phyloP scores from a whole-genome alignment of 1,140 invertebrate genomes.

The Lepidurus couesii region DNA sequence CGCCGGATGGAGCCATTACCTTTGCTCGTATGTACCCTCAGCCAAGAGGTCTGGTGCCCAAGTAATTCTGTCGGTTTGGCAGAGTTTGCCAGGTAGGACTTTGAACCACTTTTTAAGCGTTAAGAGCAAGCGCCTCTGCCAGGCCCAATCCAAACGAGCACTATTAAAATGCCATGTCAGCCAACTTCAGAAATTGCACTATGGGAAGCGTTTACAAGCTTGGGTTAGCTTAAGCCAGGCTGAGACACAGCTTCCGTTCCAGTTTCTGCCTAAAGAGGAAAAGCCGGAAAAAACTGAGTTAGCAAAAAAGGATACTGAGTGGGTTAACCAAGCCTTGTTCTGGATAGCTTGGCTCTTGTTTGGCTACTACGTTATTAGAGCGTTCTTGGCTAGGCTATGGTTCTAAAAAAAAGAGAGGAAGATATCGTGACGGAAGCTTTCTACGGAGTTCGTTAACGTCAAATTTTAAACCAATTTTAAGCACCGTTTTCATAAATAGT shows the following conservation, averaged over 20 bases:
- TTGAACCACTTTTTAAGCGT: background rate
- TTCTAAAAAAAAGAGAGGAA: background rate
- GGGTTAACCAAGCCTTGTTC: background rate
- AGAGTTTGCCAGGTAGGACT: background rate
- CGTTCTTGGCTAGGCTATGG: background rate
- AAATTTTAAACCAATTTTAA: background rate
- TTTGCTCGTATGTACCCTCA: constrained; percentile 49
- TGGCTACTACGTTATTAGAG: background rate
- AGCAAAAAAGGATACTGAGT: background rate
- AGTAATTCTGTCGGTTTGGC: constrained; percentile 43
- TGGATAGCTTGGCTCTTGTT: constrained; percentile 1
- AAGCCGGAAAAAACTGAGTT: background rate
- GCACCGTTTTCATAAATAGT: background rate
- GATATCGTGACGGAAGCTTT: background rate
- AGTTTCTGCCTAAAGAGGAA: background rate
- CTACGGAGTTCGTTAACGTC: background rate
- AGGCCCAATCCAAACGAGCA: background rate
- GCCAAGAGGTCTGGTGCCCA: constrained; percentile 55
- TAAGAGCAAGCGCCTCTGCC: background rate
- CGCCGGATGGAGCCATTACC: constrained; percentile 34
- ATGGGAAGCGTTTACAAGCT: constrained; percentile 4
- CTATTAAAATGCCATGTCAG: constrained; percentile 15
- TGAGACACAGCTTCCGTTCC: background rate
- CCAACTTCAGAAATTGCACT: constrained; percentile 15
- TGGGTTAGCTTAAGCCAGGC: background rate